These are phyloP conservation scores for Bolborhynchus lineola DNA, from an alignment of 2,113 vertebrate species.

Conservation along the genomic window DNA sequence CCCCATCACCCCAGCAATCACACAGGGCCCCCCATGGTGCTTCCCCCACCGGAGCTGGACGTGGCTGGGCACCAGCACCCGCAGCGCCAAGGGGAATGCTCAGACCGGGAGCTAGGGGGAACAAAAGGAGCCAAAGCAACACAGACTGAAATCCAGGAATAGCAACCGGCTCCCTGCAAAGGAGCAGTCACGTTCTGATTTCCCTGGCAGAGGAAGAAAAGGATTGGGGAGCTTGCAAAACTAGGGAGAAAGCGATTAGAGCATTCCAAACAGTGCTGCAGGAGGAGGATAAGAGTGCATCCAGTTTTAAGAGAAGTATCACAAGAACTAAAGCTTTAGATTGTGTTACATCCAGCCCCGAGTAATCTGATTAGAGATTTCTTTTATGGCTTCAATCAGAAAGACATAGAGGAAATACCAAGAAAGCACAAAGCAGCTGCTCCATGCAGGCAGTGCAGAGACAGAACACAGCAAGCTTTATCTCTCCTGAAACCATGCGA, in stretches of 20 bases:
- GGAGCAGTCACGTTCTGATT: not conserved
- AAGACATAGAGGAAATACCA: not conserved
- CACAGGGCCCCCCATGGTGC: not conserved
- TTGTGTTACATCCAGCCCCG: not conserved
- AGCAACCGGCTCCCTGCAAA: not conserved
- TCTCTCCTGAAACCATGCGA: accelerated
- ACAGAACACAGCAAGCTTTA: not conserved
- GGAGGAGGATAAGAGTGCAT: not conserved
- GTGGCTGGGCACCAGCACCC: accelerated
- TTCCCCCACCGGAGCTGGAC: accelerated
- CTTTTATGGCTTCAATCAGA: not conserved
- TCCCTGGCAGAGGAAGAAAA: not conserved
- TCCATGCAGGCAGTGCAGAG: not conserved
- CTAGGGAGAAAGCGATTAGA: not conserved
- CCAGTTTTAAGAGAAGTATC: not conserved
- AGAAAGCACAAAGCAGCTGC: not conserved
- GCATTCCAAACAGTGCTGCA: not conserved
- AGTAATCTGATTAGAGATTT: slow-evolving; percentile 33
- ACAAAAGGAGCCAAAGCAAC: not conserved
- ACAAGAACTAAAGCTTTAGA: slow-evolving; percentile 1
- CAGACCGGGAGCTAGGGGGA: not conserved
- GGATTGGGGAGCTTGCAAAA: not conserved
- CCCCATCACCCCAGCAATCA: not conserved
- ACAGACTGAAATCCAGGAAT: not conserved
- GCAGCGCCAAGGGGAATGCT: not conserved